Conservation (phyloP, 2,888 invertebrate species). For the Acronicta alni region DNA sequence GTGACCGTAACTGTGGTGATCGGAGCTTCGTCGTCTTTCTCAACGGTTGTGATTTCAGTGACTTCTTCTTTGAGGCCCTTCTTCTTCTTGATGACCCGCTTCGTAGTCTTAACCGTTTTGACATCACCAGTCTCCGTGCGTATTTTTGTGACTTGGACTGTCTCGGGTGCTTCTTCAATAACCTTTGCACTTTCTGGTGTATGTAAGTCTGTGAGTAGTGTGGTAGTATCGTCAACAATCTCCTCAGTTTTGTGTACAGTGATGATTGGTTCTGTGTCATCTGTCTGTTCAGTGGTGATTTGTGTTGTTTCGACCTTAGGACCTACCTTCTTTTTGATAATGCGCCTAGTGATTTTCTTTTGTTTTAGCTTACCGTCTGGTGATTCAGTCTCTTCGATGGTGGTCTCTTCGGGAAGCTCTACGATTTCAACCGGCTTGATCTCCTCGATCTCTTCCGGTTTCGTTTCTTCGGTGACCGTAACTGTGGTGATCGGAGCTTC, state of each 20-base stretch:
- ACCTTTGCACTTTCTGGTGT: not conserved
- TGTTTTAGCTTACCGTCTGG: constrained; percentile 64
- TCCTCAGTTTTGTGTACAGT: constrained; percentile 34
- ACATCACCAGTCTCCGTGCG: not conserved
- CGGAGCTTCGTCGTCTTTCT: constrained; percentile 73
- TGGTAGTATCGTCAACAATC: constrained; percentile 53
- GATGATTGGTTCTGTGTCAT: constrained; percentile 68
- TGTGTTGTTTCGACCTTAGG: constrained; percentile 49
- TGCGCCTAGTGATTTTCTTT: constrained; percentile 68
- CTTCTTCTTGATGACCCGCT: constrained; percentile 17
- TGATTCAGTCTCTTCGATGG: constrained; percentile 18
- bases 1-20: constrained; percentile 61
- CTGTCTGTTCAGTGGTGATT: constrained; percentile 67
- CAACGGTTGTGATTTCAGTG: constrained; percentile 39
- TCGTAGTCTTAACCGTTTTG: not conserved
- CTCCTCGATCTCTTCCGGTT: constrained; percentile 58
- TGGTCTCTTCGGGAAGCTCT: constrained; percentile 28
- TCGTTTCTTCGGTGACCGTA: constrained; percentile 41
- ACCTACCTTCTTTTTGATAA: constrained; percentile 77
- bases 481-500: constrained; percentile 21
- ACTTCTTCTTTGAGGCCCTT: constrained; percentile 18
- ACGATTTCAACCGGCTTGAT: constrained; percentile 12
- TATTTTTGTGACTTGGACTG: constrained; percentile 60
- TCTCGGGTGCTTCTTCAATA: constrained; percentile 26
- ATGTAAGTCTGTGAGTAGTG: constrained; percentile 51